Evolutionary conservation across 2,113 vertebrate species (phyloP), one percentile per base, ranked within the genome.

Genomic region (Bubo bubo): DNA sequence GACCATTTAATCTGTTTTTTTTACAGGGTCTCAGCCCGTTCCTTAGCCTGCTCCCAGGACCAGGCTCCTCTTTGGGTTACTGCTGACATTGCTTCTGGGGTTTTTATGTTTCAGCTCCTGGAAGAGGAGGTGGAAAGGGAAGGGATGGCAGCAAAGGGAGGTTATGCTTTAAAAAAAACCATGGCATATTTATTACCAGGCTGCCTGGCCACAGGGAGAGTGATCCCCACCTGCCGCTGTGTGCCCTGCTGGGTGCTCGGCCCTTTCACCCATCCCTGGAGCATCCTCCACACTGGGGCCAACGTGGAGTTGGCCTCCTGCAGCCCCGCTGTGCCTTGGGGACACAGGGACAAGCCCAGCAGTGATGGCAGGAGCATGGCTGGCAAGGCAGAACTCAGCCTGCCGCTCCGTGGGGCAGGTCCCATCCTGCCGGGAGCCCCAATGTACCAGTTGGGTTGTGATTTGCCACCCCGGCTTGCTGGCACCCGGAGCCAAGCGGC

Each of bases 401-500:
- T 45, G 76, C 50, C 1, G 2, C 72, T 79, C n/a, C 0, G 3
- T 1, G 2, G 84, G 94, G 76, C 90, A 93, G 87, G 93, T 76
- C 90, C 76, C 72, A 32, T 91, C 94, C 67, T 94, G 94, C 90
- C n/a, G 3, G 71, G 50, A 88, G 66, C 83, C 73, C 60, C n/a
- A 2, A 3, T 18, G 12, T 53, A 92, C 83, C 92, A 67, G 83
- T 8, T 18, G 0, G 75, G 87, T 8, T 91, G 84, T 68, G 92
- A 93, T 68, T 95, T 90, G 76, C 53, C 20, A 0, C 34, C 49
- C 24, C 0, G 3, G 49, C 49, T 92, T 30, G 39, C 60, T 3
- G 26, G 74, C 70, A 49, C 74, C 49, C 3, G 2, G 47, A 47
- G 79, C 49, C 73, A 34, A 53, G 56, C 1, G 4, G 10, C 58